phyloP scores from a whole-genome alignment of 2,113 vertebrate genomes.

The Microcebus lehilahytsara region DNA sequence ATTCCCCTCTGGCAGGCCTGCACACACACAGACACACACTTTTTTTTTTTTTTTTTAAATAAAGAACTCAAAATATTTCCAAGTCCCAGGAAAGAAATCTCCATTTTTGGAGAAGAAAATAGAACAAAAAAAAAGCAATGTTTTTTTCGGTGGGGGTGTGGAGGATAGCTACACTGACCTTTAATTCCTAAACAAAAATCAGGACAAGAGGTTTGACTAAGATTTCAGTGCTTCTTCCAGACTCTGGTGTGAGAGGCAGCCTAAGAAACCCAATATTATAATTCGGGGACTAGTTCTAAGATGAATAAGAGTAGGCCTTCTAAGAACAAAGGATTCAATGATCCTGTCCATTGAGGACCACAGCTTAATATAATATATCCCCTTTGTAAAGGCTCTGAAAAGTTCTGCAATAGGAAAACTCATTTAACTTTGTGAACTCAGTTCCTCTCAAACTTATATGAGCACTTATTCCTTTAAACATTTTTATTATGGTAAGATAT shows the following conservation, averaged over 20 bases:
- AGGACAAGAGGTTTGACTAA: neutral
- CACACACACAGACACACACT: neutral
- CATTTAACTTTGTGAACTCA: neutral
- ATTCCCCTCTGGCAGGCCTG: neutral
- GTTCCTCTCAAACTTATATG: neutral
- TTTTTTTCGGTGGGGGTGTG: neutral
- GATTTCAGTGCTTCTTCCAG: neutral
- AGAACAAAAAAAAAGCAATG: neutral
- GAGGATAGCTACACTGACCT: neutral
- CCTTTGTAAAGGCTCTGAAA: neutral
- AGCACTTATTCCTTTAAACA: neutral
- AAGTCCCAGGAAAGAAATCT: slow-evolving; percentile 21
- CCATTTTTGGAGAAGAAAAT: slow-evolving; percentile 36
- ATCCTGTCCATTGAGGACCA: neutral
- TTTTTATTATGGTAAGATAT: neutral
- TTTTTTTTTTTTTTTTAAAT: neutral
- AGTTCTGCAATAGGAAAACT: neutral
- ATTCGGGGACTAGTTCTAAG: neutral
- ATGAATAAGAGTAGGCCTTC: neutral
- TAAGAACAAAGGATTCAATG: neutral
- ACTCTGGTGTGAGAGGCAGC: neutral
- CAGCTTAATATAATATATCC: neutral
- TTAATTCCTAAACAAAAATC: slow-evolving; percentile 46
- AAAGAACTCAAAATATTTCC: slow-evolving; percentile 30
- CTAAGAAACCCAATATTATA: neutral